Percentiles rank a stretch among this genome's conserved stretches.
Conservation (phyloP, 2,888 invertebrate species). For the Protonemura montana region DNA sequence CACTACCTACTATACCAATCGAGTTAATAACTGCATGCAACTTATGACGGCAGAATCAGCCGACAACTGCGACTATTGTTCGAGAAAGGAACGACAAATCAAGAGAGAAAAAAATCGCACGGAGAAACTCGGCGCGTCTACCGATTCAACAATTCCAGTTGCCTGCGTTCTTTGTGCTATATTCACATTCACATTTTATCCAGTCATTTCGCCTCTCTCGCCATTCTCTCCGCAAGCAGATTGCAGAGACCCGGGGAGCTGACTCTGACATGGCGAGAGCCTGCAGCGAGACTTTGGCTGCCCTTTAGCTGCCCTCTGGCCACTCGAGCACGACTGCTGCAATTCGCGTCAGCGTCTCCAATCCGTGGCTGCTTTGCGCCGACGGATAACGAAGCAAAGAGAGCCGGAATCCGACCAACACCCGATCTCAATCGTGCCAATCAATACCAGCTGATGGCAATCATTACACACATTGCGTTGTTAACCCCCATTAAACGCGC, state of each 20-base stretch:
- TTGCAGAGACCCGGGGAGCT: background rate
- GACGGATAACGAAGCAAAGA: background rate
- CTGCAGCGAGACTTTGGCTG: background rate
- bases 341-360: background rate
- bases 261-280: no score
- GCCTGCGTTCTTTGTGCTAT: background rate
- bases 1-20: slow-evolving; percentile 14
- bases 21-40: slow-evolving; percentile 30
- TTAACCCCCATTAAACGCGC: background rate
- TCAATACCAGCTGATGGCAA: background rate
- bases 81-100: slow-evolving; percentile 5
- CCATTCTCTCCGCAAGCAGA: background rate
- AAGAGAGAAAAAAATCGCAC: background rate
- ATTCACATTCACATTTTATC: background rate
- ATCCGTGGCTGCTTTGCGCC: background rate
- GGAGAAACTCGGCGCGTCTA: background rate
- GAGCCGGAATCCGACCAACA: background rate
- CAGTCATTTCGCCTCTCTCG: background rate
- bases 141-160: background rate
- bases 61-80: slow-evolving; percentile 7
- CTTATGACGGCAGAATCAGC: background rate
- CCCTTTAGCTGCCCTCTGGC: background rate
- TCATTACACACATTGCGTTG: slow-evolving; percentile 4
- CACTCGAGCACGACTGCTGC: background rate
- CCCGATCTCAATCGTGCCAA: background rate